Evolutionary conservation across 2,113 vertebrate species (phyloP).

Genomic region (Phaethon lepturus): DNA sequence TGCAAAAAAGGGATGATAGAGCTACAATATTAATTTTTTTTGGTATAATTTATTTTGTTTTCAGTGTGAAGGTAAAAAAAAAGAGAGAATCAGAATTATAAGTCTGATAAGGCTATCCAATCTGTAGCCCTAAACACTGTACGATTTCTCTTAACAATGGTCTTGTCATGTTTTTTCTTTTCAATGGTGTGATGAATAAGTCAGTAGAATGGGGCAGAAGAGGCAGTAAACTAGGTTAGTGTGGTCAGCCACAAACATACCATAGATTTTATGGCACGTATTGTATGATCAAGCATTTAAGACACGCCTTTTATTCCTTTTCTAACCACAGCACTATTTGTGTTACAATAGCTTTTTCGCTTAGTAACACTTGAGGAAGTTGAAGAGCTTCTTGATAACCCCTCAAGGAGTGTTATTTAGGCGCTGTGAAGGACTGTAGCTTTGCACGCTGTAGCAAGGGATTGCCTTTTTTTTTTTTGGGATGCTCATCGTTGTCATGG

Average conservation of each 20-base stretch:
- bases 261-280: constrained; percentile 51
- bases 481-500: constrained; percentile 1
- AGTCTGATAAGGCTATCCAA: not conserved
- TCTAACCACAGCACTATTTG: constrained; percentile 1
- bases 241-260: constrained; percentile 40
- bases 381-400: constrained; percentile 51
- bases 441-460: not conserved
- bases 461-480: not conserved
- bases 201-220: not conserved
- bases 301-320: constrained; percentile 7
- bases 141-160: not conserved
- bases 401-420: constrained; percentile 20
- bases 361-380: constrained; percentile 30
- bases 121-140: not conserved
- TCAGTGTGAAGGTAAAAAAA: not conserved
- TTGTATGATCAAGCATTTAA: constrained; percentile 20
- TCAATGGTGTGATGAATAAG: constrained; percentile 1
- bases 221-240: constrained; percentile 29
- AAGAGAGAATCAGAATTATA: not conserved
- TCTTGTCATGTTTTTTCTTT: constrained; percentile 18
- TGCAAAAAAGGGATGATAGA: not conserved
- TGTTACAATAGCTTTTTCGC: constrained; percentile 24
- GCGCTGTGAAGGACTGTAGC: not conserved
- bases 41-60: not conserved
- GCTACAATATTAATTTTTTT: not conserved